These are phyloP conservation scores for Drosophila lowei DNA, from an alignment of 1,140 invertebrate genomes.

Conservation along the genomic window DNA sequence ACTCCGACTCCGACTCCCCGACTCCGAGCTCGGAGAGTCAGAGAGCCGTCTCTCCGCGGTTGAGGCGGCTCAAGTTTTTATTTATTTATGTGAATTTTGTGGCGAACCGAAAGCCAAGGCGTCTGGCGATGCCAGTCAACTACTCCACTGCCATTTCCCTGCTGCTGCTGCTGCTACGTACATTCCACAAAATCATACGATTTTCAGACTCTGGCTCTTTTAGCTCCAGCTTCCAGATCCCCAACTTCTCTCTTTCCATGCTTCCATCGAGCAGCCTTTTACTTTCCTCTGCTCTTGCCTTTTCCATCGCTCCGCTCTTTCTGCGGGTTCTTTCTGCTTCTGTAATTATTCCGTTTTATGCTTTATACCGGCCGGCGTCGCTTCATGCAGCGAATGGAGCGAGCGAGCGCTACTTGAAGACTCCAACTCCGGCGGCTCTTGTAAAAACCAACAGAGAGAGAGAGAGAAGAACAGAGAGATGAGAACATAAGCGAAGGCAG, in stretches of 20 bases:
- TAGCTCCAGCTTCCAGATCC: background rate
- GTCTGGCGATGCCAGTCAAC: slow-evolving; percentile 48
- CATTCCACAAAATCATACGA: slow-evolving; percentile 42
- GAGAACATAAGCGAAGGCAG: background rate
- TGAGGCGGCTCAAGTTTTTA: slow-evolving; percentile 32
- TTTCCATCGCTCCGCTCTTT: slow-evolving; percentile 12
- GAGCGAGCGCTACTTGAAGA: slow-evolving; percentile 54
- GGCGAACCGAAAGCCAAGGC: slow-evolving; percentile 38
- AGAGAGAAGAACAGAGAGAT: background rate
- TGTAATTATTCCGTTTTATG: slow-evolving; percentile 47
- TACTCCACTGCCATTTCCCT: slow-evolving; percentile 44
- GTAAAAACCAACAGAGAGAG: slow-evolving; percentile 19
- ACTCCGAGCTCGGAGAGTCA: no score
- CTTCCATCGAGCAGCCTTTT: slow-evolving; percentile 48
- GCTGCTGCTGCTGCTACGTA: slow-evolving; percentile 6
- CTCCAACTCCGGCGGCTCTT: slow-evolving; percentile 28
- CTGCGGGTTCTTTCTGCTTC: slow-evolving; percentile 38
- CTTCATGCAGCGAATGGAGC: slow-evolving; percentile 44
- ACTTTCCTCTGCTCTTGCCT: slow-evolving; percentile 54
- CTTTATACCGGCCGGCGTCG: slow-evolving; percentile 67
- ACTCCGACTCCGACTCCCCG: slow-evolving; percentile 4
- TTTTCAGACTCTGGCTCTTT: slow-evolving; percentile 23
- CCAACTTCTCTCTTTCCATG: slow-evolving; percentile 8
- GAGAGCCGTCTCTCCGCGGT: no score
- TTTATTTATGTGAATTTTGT: slow-evolving; percentile 50